Percentiles rank a stretch among this genome's conserved stretches.
These are phyloP conservation scores for Epirrita christyi DNA, from an alignment of 2,888 invertebrate genomes.

Conservation along the genomic window DNA sequence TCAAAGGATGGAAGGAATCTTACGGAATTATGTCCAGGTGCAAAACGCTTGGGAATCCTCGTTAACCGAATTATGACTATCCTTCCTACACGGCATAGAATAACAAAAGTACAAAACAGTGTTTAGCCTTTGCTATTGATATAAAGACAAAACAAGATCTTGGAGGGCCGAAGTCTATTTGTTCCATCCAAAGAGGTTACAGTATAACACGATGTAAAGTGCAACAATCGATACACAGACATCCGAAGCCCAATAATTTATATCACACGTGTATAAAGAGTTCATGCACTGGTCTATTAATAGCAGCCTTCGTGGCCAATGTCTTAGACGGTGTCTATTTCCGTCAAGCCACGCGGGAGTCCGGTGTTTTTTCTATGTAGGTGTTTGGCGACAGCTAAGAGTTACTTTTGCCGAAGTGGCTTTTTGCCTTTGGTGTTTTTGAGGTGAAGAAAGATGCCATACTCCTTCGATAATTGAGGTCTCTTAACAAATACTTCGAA, in stretches of 20 bases:
- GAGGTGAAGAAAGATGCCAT: neutral
- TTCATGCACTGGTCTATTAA: slow-evolving; percentile 49
- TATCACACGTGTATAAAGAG: slow-evolving; percentile 44
- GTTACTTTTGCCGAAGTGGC: neutral
- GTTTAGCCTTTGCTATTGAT: too few relatives aligned
- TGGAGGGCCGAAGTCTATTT: too few relatives aligned
- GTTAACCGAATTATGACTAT: too few relatives aligned
- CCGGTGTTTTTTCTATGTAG: slow-evolving; percentile 33
- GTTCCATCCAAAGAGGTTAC: too few relatives aligned
- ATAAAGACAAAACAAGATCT: too few relatives aligned
- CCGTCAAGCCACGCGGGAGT: slow-evolving; percentile 48
- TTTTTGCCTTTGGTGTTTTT: neutral
- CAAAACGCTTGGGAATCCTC: too few relatives aligned
- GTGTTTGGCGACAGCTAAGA: slow-evolving; percentile 5
- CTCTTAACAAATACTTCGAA: too few relatives aligned
- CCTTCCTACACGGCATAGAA: too few relatives aligned
- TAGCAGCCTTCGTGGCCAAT: slow-evolving; percentile 51
- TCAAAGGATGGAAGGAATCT: too few relatives aligned
- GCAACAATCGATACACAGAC: slow-evolving; percentile 13
- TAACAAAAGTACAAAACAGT: too few relatives aligned
- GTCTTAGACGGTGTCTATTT: slow-evolving; percentile 50
- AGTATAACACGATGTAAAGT: neutral
- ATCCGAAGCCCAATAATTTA: slow-evolving; percentile 11
- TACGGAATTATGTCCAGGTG: too few relatives aligned
- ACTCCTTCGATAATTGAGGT: too few relatives aligned